Evolutionary conservation across 2,888 invertebrate genomes (phyloP), one percentile per base, ranked within the genome.

Genomic region (Cosmia pyralina): DNA sequence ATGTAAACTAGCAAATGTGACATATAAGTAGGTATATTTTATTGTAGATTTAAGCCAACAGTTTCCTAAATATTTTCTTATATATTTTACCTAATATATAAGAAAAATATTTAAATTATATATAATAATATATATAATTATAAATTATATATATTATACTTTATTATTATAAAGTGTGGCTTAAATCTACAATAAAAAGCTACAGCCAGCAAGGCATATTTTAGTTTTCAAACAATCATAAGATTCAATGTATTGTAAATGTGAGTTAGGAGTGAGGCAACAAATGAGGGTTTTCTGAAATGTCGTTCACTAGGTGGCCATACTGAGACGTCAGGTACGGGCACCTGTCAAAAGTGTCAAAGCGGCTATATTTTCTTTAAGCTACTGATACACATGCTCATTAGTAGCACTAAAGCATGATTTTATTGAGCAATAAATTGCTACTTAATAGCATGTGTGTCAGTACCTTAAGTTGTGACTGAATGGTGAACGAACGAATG

Each of bases 1-100:
- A 90, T 89, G 88, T 90, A 77, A 88, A 88, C 90, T 88, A 90
- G 89, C 80, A 79, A 84, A 72, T 82, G 86, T 86, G 85, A 77
- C 50, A 48, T 44, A 28, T 19, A 22, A 38, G 17, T 28, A 55
- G 10, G 8, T 57, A 17, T 58, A 41, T 69, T 50, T 70, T 60
- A 59, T 50, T 60, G 55, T 38, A 58, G 67, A 50, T 64, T 75
- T 64, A 72, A 81, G 86, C 79, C 82, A 67, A 46, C 28, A 41
- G 22, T 44, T 48, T 76, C 34, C 15, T 28, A 15, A 55, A 55
- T 28, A 55, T 15, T 22, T 53, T 53, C 53, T 15, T 15, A 15
- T 15, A 53, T 22, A 53, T 53, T 53, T 53, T n/a, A 52, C 52
- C 1, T 28, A n/a, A n/a, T n/a, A n/a, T n/a, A n/a, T n/a, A n/a